Evolutionary conservation across 2,888 invertebrate species (phyloP).

Genomic region (Caenorhabditis plicata): DNA sequence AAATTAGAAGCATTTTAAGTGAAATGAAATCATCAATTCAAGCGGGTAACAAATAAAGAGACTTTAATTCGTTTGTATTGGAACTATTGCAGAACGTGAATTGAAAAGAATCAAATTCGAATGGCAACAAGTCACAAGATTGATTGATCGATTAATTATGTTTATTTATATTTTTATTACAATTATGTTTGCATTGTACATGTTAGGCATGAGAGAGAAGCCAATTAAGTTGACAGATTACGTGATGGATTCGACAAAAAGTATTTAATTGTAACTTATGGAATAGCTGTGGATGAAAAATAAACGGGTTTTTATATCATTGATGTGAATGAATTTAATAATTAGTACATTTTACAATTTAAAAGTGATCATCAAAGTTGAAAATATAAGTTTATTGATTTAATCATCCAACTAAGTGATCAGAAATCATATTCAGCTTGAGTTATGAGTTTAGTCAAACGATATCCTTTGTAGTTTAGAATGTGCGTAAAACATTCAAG

Average conservation of each 20-base stretch:
- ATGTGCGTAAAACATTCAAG: too few relatives aligned
- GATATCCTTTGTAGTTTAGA: too few relatives aligned
- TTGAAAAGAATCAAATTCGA: constrained; percentile 56
- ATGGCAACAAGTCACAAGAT: constrained; percentile 61
- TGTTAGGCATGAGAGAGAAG: constrained; percentile 50
- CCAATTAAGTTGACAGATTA: constrained; percentile 51
- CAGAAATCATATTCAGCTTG: too few relatives aligned
- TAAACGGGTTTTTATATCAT: too few relatives aligned
- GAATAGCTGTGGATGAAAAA: background rate
- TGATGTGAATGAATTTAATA: too few relatives aligned
- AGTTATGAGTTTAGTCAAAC: too few relatives aligned
- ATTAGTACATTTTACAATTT: too few relatives aligned
- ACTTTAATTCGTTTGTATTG: background rate
- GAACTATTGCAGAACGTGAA: constrained; percentile 47
- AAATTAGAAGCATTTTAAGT: too few relatives aligned
- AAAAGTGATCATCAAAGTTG: too few relatives aligned
- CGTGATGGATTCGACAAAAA: constrained; percentile 52
- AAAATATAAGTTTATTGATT: too few relatives aligned
- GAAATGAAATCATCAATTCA: constrained; percentile 33
- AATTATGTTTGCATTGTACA: constrained; percentile 48
- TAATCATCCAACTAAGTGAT: too few relatives aligned
- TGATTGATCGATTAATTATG: constrained; percentile 60
- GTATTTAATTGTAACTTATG: constrained; percentile 11
- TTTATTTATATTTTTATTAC: constrained; percentile 54
- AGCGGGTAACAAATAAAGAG: constrained; percentile 20